Evolutionary conservation across 2,113 vertebrate genomes (phyloP).

Genomic region (Oenanthe melanoleuca): DNA sequence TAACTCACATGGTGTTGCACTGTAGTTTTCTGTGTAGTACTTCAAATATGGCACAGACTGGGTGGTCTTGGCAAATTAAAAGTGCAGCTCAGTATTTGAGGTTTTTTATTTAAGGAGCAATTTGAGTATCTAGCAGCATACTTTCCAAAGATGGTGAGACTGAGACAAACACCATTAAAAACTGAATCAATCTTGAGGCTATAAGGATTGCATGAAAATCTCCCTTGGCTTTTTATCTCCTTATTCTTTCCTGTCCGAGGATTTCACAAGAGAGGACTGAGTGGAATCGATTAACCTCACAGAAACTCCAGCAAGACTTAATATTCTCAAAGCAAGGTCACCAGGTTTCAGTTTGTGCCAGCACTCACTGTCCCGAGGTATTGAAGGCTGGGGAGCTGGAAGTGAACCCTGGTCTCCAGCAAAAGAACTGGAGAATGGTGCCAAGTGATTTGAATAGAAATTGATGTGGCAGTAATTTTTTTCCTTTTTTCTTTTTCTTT

Average conservation of each 20-base stretch:
- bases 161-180: not conserved
- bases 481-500: not conserved
- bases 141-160: not conserved
- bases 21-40: not conserved
- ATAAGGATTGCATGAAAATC: conserved; percentile 5
- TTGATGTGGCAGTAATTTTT: conserved; percentile 19
- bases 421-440: conserved; percentile 45
- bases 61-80: not conserved
- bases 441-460: conserved; percentile 51
- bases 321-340: conserved; percentile 63
- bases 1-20: not conserved
- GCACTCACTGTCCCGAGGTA: conserved; percentile 45
- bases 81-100: not conserved
- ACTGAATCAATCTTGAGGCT: not conserved
- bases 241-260: conserved; percentile 6
- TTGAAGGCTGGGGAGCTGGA: conserved; percentile 61
- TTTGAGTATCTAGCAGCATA: not conserved
- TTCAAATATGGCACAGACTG: not conserved
- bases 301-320: conserved; percentile 51
- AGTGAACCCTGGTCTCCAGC: conserved; percentile 57
- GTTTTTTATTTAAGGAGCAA: not conserved
- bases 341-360: conserved; percentile 51
- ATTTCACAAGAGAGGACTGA: conserved; percentile 38
- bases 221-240: conserved; percentile 26
- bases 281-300: conserved; percentile 63